These are phyloP conservation scores for Bubalus kerabau DNA, from an alignment of 2,113 vertebrate species.

Conservation along the genomic window DNA sequence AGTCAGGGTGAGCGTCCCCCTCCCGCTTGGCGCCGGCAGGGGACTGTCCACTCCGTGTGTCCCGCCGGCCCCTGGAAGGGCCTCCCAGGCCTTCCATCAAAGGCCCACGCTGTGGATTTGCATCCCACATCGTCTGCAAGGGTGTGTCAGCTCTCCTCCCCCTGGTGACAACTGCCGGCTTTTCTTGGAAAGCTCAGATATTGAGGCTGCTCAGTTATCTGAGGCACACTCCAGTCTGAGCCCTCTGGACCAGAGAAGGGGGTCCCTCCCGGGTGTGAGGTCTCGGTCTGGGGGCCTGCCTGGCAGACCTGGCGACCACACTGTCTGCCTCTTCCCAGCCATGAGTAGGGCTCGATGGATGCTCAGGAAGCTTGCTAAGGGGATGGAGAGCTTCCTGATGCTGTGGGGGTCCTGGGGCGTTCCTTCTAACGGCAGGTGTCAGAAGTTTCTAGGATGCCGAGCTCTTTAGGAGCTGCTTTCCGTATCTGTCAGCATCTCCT, in stretches of 20 bases:
- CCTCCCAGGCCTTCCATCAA: neutral
- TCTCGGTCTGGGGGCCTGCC: accelerated
- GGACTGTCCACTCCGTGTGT: neutral
- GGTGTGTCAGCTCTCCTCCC: neutral
- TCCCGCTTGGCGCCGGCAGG: accelerated
- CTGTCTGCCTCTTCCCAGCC: neutral
- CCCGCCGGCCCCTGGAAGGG: accelerated
- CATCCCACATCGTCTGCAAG: neutral
- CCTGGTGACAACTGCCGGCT: accelerated
- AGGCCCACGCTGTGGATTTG: accelerated
- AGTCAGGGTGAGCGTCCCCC: neutral
- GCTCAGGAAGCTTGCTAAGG: neutral
- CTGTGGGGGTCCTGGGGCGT: accelerated
- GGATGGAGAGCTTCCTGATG: neutral
- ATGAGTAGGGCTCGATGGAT: accelerated
- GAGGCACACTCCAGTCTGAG: neutral
- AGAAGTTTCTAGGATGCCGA: neutral
- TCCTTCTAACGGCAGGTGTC: neutral
- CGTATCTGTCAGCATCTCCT: neutral
- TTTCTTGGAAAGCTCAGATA: neutral
- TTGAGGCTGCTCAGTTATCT: neutral
- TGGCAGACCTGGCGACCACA: accelerated
- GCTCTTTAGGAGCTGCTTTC: neutral
- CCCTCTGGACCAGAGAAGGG: neutral
- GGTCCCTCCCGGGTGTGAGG: neutral